A percentile compares a stretch with the other conserved stretches of the same genome.
Conservation (phyloP, 2,797 vertebrate species). For the Acanthurus lineatus region DNA sequence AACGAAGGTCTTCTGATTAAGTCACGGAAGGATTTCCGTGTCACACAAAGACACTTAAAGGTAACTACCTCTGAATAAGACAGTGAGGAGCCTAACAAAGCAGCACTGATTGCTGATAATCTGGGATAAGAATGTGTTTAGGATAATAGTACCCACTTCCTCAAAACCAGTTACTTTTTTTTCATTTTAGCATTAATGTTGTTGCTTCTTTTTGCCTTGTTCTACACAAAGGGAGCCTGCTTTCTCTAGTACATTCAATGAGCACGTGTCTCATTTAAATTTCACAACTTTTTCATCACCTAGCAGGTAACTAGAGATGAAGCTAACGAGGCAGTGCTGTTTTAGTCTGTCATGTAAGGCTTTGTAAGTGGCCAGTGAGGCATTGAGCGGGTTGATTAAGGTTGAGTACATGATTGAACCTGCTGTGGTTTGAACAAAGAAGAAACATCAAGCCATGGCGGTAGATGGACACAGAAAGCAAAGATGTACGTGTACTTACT, state of each 20-base stretch:
- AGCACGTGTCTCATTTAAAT: slow-evolving; percentile 1
- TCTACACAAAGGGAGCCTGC: background rate
- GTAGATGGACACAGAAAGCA: too few species aligned
- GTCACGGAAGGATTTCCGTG: too few species aligned
- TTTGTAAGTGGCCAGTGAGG: slow-evolving; percentile 5
- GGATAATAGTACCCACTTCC: too few species aligned
- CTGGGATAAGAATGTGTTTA: too few species aligned
- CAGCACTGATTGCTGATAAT: too few species aligned
- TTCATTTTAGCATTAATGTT: background rate
- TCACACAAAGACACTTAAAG: too few species aligned
- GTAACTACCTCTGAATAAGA: too few species aligned
- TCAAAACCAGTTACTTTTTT: background rate
- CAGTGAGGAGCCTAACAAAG: too few species aligned
- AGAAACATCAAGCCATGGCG: background rate
- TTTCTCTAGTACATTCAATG: background rate
- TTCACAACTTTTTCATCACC: background rate
- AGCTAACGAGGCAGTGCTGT: background rate
- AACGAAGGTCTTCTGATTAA: too few species aligned
- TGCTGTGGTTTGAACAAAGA: background rate
- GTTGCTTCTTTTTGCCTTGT: background rate
- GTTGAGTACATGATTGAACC: background rate
- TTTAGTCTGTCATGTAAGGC: background rate
- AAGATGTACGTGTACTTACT: background rate
- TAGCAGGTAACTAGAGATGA: background rate
- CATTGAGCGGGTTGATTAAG: slow-evolving; percentile 4